These are phyloP conservation scores for Alsophila aescularia DNA, from an alignment of 2,888 invertebrate genomes.

Conservation along the genomic window DNA sequence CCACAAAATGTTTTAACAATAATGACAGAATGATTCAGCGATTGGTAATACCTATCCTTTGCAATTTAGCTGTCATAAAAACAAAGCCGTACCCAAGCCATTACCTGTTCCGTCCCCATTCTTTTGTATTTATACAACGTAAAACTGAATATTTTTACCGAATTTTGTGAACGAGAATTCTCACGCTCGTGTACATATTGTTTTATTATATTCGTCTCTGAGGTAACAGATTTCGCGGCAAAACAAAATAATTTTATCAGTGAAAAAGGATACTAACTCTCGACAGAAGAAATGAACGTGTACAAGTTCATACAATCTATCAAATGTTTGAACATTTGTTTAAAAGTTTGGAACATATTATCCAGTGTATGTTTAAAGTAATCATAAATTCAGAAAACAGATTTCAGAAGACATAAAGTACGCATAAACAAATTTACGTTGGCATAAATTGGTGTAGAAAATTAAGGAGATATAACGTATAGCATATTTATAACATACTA, in stretches of 20 bases:
- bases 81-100: constrained; percentile 42
- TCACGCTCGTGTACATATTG: not conserved
- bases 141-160: constrained; percentile 4
- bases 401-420: constrained; percentile 25
- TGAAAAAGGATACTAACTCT: not conserved
- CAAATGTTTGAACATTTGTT: constrained; percentile 2
- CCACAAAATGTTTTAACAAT: constrained; percentile 9
- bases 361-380: constrained; percentile 9
- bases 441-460: constrained; percentile 20
- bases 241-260: not conserved
- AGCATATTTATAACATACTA: too few species aligned
- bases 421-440: constrained; percentile 28
- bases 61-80: constrained; percentile 53
- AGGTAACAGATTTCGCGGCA: not conserved
- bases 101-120: constrained; percentile 3
- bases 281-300: not conserved
- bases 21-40: constrained; percentile 5
- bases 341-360: constrained; percentile 1
- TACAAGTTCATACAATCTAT: not conserved
- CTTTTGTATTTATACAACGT: constrained; percentile 8
- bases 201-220: not conserved
- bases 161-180: constrained; percentile 2
- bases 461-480: not conserved
- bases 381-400: constrained; percentile 21
- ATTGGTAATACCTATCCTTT: constrained; percentile 16